Evolutionary conservation across 2,113 vertebrate genomes (phyloP).

Genomic region (Mionectes macconnelli): DNA sequence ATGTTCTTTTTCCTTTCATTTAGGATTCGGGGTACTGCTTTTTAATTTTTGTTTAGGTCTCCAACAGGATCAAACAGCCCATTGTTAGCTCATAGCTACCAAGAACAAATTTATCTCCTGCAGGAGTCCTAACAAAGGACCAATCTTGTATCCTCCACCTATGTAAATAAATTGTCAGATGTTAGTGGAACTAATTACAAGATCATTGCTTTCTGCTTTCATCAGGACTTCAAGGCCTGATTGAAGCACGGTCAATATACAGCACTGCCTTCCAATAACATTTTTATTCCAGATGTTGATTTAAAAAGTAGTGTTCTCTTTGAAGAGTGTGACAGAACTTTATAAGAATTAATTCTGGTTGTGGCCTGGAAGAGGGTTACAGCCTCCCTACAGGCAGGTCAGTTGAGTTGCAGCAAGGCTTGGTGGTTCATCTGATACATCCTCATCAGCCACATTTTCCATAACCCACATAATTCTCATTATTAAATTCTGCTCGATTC

Average conservation of each 20-base stretch:
- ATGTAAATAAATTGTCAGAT: background rate
- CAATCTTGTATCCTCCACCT: background rate
- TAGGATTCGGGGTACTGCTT: background rate
- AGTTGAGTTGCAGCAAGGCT: background rate
- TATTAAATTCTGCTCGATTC: background rate
- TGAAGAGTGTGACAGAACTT: background rate
- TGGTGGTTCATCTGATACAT: background rate
- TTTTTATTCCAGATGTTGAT: background rate
- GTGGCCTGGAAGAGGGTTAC: background rate
- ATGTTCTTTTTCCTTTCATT: background rate
- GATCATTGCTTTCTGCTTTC: conserved; percentile 13
- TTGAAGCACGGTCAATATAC: background rate
- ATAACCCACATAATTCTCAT: background rate
- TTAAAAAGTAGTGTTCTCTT: background rate
- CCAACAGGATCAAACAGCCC: background rate
- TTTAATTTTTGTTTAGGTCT: background rate
- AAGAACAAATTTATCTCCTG: background rate
- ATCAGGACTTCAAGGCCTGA: conserved; percentile 25
- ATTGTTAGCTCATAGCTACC: background rate
- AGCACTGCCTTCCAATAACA: background rate
- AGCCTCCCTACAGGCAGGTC: background rate
- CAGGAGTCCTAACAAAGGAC: background rate
- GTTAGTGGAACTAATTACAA: background rate
- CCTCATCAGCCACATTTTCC: background rate
- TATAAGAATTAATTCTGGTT: background rate